Base-by-base conservation (phyloP, 2,797 vertebrate species). In the Pseudochromis fuscus region DNA sequence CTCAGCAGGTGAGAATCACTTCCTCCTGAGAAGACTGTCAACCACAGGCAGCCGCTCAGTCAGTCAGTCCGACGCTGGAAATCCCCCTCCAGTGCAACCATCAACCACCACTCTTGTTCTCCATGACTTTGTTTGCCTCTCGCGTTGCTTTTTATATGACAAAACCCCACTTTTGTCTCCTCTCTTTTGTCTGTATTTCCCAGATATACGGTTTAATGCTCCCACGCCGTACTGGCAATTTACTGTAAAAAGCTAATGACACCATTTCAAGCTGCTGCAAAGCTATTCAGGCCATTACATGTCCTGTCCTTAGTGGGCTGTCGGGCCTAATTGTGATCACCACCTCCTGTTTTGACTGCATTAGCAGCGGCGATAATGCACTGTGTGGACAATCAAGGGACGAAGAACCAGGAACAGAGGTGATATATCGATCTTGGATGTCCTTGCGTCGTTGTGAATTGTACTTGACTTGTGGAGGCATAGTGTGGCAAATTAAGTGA, bases 1-100 rank as follows among this genome's bases (percentile, higher is more conserved):
- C 55, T 77, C 79, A 51, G 76, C 63, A 70, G 82, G 81, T 76
- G 56, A 73, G 59, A 64, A 67, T 42, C 49, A 25, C 67, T 37
- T 79, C 68, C 49, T 72, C 38, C 53, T 24, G 57, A 56, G 49
- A 48, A 48, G 31, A 16, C 55, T n/a, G 65, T 79, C 67, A 63
- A 37, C 65, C 55, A 38, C 72, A n/a, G n/a, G 56, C 53, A 30
- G n/a, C 40, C 7, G 23, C 10, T 21, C 58, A 31, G 55, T 33
- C 15, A 35, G 35, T 42, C 53, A 13, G 50, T 57, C 50, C 0
- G 23, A 35, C 65, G 40, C 3, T 64, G 57, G 72, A 35, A 79
- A 73, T n/a, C 45, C 68, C 72, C 70, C 35, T 37, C 68, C 59
- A 65, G 9, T 21, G 3, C 38, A 6, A 27, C 31, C 68, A 24